Evolutionary conservation across 2,888 invertebrate species (phyloP), one percentile per base, ranked within the genome.

Genomic region (Hyposoter didymator): DNA sequence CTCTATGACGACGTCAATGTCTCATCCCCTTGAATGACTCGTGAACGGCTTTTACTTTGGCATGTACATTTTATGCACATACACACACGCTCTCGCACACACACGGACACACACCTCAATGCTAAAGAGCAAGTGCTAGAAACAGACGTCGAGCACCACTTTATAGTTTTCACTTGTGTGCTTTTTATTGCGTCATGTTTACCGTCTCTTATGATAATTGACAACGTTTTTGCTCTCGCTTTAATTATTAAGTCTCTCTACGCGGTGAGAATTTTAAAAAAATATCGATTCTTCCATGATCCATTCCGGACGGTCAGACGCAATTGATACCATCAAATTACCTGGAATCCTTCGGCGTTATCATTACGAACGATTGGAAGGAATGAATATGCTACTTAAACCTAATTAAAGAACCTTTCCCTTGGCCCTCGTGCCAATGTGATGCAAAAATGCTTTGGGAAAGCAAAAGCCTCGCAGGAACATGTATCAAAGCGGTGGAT

Each of bases 1-100:
- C 22, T 59, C 82, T 45, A 52, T 70, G 47, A 66, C 70, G 69
- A 78, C 75, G 32, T 79, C 69, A 70, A 69, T 69, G 80, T 75
- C 19, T 67, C 80, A 84, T 84, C 80, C 62, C 69, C 75, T 78
- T 85, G 39, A 78, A 85, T 52, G 45, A 19, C 74, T 45, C 52
- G 70, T 47, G 49, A 81, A 81, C 43, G 70, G 69, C 67, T 70
- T 75, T 62, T n/a, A 12, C 64, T 55, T 52, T 14, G 49, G 19
- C 66, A 45, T 70, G 45, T 39, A 67, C 19, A 35, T 72, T n/a
- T n/a, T 14, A 49, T 62, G 3, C 39, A 43, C 59, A 22, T 22
- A 62, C 59, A 69, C 67, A n/a, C n/a, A n/a, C n/a, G n/a, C n/a
- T n/a, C n/a, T n/a, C n/a, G n/a, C n/a, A n/a, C 28, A 47, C 22